Conservation (phyloP, 2,797 vertebrate species). For the Chaunax sp. region DNA sequence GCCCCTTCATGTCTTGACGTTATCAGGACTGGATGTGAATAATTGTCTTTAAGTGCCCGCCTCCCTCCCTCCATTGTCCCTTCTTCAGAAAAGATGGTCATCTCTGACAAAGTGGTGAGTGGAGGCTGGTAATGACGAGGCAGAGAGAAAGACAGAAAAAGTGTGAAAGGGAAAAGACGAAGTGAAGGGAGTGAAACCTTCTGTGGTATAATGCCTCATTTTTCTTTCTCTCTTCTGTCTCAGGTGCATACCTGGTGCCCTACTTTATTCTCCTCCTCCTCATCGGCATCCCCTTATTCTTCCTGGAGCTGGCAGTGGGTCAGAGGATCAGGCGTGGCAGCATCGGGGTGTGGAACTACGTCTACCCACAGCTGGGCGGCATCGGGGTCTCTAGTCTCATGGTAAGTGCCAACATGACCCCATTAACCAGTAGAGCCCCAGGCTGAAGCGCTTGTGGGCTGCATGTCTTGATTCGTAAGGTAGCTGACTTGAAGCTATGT, state of each 20-base stretch:
- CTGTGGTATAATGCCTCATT: background rate
- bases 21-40: conserved; percentile 59
- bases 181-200: background rate
- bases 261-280: conserved; percentile 96
- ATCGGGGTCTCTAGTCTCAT: conserved; percentile 97
- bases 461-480: too few relatives aligned
- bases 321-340: conserved; percentile 96
- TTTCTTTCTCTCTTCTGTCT: conserved; percentile 11
- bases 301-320: conserved; percentile 97
- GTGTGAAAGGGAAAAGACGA: background rate
- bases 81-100: conserved; percentile 9
- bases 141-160: background rate
- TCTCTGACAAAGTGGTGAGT: conserved; percentile 35
- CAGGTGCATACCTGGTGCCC: conserved; percentile 96
- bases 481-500: too few relatives aligned
- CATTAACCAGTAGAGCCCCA: background rate
- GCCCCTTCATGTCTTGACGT: conserved; percentile 70
- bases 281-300: conserved; percentile 97
- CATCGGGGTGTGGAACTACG: conserved; percentile 98
- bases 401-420: conserved; percentile 75
- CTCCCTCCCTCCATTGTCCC: conserved; percentile 16
- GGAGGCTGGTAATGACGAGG: conserved; percentile 2
- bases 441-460: too few relatives aligned
- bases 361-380: conserved; percentile 94
- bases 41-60: conserved; percentile 49